Evolutionary conservation across 2,797 vertebrate species (phyloP), one percentile per base, ranked within the genome.

Genomic region (Thunnus albacares): DNA sequence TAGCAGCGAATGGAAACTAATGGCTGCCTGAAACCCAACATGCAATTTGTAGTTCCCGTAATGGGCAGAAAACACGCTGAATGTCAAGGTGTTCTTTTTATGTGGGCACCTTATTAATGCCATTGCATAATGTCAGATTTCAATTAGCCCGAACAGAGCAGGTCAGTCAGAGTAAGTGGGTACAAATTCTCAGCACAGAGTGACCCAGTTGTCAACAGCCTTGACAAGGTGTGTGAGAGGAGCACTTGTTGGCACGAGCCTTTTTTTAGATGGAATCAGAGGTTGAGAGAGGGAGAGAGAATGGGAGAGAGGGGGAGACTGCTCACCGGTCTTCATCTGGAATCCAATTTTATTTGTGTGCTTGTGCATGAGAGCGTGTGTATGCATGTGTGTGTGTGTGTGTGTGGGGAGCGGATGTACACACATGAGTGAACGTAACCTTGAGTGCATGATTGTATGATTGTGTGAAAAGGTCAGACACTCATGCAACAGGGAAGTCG

Each of bases 131-230:
- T 81, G 57, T 71, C 59, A 69, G 55, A 71, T 79, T 75, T 65
- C 68, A 82, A 84, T 91, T 79, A 86, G 56, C 12, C 81, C 35
- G 53, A 77, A 26, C 53, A 55, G 74, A 85, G 56, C 75, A 73
- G 83, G 74, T 76, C 80, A 84, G 79, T 62, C 74, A 14, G 64
- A 59, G 67, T 81, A 81, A 67, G 72, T 77, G 57, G 76, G 63
- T 59, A 35, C 87, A 74, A 60, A 74, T 26, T 59, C 62, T 68
- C 64, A 52, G 85, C 71, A 78, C 89, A 89, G 57, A 51, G 80
- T 83, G 86, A 86, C 90, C 88, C 82, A 81, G 79, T 76, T 87
- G 80, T 84, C 74, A 78, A 61, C 65, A 78, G 75, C 72, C 43
- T 41, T 71, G 47, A 57, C 74, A 77, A 69, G 70, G 28, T 72